Percentiles rank a stretch among this genome's conserved stretches.
phyloP scores from a whole-genome alignment of 2,797 vertebrate species.

The Florisuga fusca region DNA sequence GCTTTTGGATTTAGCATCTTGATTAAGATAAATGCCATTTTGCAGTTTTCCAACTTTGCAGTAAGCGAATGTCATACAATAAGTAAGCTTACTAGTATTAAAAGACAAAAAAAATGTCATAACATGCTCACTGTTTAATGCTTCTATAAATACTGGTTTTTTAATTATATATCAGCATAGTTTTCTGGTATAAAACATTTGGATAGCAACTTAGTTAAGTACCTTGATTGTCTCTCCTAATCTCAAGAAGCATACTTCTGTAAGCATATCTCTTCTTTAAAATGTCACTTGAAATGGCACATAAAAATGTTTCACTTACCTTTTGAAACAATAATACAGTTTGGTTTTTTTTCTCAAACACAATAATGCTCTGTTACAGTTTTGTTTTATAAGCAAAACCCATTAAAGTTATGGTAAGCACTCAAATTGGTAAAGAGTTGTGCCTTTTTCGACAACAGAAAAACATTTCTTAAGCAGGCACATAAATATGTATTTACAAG shows the following conservation, averaged over 20 bases:
- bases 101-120: neutral
- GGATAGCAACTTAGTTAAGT: neutral
- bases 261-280: neutral
- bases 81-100: slow-evolving; percentile 16
- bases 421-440: neutral
- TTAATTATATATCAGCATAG: neutral
- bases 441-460: neutral
- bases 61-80: neutral
- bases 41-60: neutral
- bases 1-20: slow-evolving; percentile 4
- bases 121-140: neutral
- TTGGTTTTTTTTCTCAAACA: neutral
- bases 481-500: neutral
- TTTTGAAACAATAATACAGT: neutral
- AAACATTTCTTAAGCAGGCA: neutral
- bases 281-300: neutral
- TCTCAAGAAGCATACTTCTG: neutral
- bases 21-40: slow-evolving; percentile 3
- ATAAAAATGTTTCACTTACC: neutral
- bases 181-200: neutral
- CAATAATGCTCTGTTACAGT: neutral
- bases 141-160: slow-evolving; percentile 21
- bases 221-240: neutral
- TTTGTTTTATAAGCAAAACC: neutral
- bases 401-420: neutral